A percentile compares a stretch with the other conserved stretches of the same genome.
These are phyloP conservation scores for Alosa alosa DNA, from an alignment of 2,113 vertebrate genomes.

Conservation along the genomic window DNA sequence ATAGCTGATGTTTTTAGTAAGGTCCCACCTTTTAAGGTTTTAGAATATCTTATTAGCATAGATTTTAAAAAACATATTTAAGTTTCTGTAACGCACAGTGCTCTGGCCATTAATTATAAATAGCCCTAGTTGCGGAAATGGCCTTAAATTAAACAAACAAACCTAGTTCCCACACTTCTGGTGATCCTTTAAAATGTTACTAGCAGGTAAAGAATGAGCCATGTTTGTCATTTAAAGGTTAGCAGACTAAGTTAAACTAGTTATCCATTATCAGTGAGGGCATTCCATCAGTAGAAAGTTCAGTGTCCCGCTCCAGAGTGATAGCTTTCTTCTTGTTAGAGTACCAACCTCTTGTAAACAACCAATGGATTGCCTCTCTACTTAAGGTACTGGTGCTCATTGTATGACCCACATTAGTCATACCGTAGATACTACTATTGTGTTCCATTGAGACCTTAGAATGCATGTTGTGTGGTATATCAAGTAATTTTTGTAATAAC, in stretches of 20 bases:
- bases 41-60: too few relatives aligned
- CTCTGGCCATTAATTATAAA: too few relatives aligned
- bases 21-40: too few relatives aligned
- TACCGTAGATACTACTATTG: not conserved
- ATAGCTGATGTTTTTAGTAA: too few relatives aligned
- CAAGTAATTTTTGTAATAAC: not conserved
- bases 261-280: not conserved
- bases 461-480: not conserved
- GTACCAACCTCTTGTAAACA: not conserved
- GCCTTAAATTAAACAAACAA: too few relatives aligned
- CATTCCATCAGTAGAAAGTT: not conserved
- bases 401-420: not conserved
- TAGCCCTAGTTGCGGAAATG: too few relatives aligned
- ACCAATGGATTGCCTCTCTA: not conserved
- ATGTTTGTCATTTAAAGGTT: slow-evolving; percentile 1
- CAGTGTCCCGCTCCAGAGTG: not conserved
- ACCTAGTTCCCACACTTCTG: not conserved
- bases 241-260: slow-evolving; percentile 2
- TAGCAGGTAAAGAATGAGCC: not conserved
- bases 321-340: not conserved
- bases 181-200: not conserved
- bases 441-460: not conserved
- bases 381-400: not conserved
- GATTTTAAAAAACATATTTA: too few relatives aligned
- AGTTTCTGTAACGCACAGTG: too few relatives aligned